Percentiles rank a stretch among this genome's conserved stretches.
Conservation (phyloP, 2,888 invertebrate genomes). For the Drosophila atripex region DNA sequence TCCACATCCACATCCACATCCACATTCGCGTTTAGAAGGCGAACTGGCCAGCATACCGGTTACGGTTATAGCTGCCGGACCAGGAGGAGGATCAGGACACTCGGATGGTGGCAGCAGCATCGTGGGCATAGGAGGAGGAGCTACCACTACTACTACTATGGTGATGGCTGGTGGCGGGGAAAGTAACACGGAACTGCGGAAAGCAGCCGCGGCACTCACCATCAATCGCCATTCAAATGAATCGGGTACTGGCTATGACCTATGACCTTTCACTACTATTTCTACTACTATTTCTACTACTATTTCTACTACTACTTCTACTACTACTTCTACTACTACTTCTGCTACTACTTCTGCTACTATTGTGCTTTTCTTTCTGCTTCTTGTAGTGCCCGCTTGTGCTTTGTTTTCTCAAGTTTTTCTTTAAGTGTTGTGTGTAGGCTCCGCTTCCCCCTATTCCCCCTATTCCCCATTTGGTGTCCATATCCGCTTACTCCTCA, state of each 20-base stretch:
- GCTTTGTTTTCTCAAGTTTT: not conserved
- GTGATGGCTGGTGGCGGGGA: constrained; percentile 37
- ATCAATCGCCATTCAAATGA: constrained; percentile 84
- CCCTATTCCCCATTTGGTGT: not conserved
- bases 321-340: not conserved
- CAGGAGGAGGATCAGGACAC: no score
- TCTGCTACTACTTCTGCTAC: not conserved
- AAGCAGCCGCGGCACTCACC: constrained; percentile 64
- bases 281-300: not conserved
- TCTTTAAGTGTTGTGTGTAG: constrained; percentile 1
- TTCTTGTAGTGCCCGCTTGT: not conserved
- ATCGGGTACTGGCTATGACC: constrained; percentile 79
- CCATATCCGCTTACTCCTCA: not conserved
- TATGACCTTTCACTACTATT: not conserved
- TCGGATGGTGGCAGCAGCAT: not conserved
- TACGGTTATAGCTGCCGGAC: not conserved
- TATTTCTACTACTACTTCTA: not conserved
- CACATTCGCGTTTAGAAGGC: not conserved
- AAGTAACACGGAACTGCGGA: constrained; percentile 81
- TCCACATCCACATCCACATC: constrained; percentile 11
- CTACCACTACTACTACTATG: not conserved
- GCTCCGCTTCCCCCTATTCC: not conserved
- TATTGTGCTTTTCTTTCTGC: not conserved
- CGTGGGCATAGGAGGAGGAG: not conserved
- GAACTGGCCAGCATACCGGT: not conserved